A percentile compares a stretch with the other conserved stretches of the same genome.
phyloP scores from a whole-genome alignment of 1,140 invertebrate genomes.

The Zaprionus gabonicus region DNA sequence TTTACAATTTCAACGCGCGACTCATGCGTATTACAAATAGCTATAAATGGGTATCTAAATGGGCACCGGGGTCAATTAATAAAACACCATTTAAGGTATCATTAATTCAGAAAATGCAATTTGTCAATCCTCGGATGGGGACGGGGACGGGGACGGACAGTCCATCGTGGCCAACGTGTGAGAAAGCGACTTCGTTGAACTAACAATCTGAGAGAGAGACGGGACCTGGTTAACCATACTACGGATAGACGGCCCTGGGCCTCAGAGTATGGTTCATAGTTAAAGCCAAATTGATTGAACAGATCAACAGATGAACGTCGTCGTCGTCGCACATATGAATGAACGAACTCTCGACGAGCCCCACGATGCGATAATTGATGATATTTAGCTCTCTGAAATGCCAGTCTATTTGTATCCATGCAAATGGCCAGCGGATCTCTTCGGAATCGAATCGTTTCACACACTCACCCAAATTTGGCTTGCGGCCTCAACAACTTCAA shows the following conservation, averaged over 20 bases:
- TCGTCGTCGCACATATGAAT: slow-evolving; percentile 34
- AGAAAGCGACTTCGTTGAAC: slow-evolving; percentile 72
- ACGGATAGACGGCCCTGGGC: slow-evolving; percentile 25
- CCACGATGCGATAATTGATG: slow-evolving; percentile 70
- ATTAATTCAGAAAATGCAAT: slow-evolving; percentile 78
- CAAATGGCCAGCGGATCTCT: slow-evolving; percentile 35
- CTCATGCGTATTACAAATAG: slow-evolving; percentile 1
- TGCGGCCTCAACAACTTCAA: slow-evolving; percentile 35
- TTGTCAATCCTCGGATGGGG: slow-evolving; percentile 59
- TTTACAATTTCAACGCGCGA: slow-evolving; percentile 65
- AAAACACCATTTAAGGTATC: slow-evolving; percentile 77
- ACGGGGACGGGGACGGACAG: slow-evolving; percentile 32
- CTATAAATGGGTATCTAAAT: slow-evolving; percentile 14
- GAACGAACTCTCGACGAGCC: slow-evolving; percentile 62
- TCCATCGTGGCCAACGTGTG: slow-evolving; percentile 56
- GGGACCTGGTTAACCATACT: slow-evolving; percentile 21
- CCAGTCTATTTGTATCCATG: slow-evolving; percentile 37
- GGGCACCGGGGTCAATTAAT: slow-evolving; percentile 62
- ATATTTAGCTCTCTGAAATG: slow-evolving; percentile 52
- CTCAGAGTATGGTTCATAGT: slow-evolving; percentile 16
- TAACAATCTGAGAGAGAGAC: slow-evolving; percentile 27
- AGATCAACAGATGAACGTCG: slow-evolving; percentile 50
- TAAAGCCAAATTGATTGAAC: slow-evolving; percentile 78
- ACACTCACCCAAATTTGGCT: slow-evolving; percentile 43
- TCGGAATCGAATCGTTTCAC: slow-evolving; percentile 54